Evolutionary conservation across 30 jellyfish, hydroid and myxozoan genomes (phyloP), one percentile per base, ranked within the genome.

Genomic region (Morbakka virulenta): DNA sequence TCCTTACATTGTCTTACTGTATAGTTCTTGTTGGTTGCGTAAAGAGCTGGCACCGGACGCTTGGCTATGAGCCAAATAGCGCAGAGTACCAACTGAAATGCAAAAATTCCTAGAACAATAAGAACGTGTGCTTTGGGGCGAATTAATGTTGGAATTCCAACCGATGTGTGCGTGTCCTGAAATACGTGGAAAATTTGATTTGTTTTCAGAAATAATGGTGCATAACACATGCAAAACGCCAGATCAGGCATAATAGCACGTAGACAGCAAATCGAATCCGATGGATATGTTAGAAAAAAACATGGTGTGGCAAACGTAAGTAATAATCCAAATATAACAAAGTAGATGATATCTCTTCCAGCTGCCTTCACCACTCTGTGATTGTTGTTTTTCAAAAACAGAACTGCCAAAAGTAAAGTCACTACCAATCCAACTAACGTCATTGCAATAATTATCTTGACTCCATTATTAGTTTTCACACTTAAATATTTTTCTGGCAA

Each of bases 71-170:
- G 69, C 96, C 95, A 91, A 3, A 87, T 78, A 32, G 76, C 82
- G 47, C 91, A 89, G 1, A 91, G 79, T 12, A 91, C 81, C n/a
- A 74, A 34, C 36, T 91, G 98, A 32, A 79, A 90, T 28, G 78
- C 50, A 9, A 85, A 32, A 21, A 91, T 85, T 27, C 84, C 94
- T 23, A 79, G 36, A 64, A 83, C 29, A 32, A 80, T 28, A 20
- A 85, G 17, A 63, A 91, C 28, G 67, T 80, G 96, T 29, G 98
- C 84, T 50, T 77, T 76, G n/a, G 98, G 89, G 47, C 98, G 84
- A 36, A 91, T 83, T 48, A 91, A 52, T 32, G 94, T 83, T 30
- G 98, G 98, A 50, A 92, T 50, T 31, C 88, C 35, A n/a, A 91
- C 91, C 11, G 98, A 91, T 13, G 78, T 72, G 32, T 85, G 77